Evolutionary conservation across 2,113 vertebrate species (phyloP).

Genomic region (Upupa epops): DNA sequence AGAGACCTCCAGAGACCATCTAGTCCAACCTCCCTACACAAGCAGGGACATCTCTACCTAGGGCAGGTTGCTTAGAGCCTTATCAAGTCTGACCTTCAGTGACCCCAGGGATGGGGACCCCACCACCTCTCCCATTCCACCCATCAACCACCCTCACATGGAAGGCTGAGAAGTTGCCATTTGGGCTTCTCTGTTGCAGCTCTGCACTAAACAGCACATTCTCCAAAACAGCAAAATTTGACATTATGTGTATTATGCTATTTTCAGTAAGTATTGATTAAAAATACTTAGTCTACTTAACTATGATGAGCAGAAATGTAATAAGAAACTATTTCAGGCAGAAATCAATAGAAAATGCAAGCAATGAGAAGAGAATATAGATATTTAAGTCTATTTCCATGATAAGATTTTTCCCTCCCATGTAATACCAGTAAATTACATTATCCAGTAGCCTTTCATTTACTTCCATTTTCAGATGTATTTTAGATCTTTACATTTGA

Average conservation of each 20-base stretch:
- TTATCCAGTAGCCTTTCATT: background rate
- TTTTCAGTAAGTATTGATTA: background rate
- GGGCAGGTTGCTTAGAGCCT: too few relatives aligned
- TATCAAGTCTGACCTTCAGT: too few relatives aligned
- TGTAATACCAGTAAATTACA: background rate
- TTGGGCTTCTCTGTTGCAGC: accelerated
- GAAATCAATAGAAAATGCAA: background rate
- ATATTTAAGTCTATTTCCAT: background rate
- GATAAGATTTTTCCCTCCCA: background rate
- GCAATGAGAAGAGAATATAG: background rate
- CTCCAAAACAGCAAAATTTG: background rate
- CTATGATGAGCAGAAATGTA: background rate
- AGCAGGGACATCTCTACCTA: too few relatives aligned
- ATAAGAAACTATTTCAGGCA: background rate
- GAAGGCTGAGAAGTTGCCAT: too few relatives aligned
- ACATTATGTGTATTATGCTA: background rate
- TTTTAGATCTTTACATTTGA: background rate
- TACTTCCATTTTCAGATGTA: background rate
- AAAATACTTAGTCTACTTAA: background rate
- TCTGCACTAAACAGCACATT: background rate
- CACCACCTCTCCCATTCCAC: too few relatives aligned
- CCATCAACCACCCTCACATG: too few relatives aligned
- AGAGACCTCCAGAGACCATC: too few relatives aligned
- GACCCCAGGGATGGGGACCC: too few relatives aligned
- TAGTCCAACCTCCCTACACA: too few relatives aligned